Conservation (phyloP, 2,113 vertebrate species). For the Hiodon alosoides region DNA sequence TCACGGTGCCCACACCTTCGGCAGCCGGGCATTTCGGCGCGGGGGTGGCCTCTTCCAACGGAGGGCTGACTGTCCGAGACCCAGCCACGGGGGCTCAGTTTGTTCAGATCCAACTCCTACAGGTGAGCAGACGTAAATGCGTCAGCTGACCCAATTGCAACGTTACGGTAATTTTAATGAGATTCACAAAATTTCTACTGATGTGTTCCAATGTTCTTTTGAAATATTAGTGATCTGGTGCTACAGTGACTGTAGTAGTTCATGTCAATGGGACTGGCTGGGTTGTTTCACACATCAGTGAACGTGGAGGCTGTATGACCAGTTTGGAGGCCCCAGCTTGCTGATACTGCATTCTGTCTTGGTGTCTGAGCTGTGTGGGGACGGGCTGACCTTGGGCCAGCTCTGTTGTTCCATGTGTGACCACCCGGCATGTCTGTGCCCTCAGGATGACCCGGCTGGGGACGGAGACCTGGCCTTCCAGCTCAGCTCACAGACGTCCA, state of each 20-base stretch:
- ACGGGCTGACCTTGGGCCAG: not conserved
- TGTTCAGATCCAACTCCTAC: conserved; percentile 84
- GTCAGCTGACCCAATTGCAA: not conserved
- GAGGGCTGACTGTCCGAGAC: conserved; percentile 70
- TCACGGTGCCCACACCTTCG: conserved; percentile 34
- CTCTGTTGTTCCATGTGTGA: not conserved
- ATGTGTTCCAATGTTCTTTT: too few relatives aligned
- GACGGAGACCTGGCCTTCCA: conserved; percentile 82
- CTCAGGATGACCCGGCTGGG: conserved; percentile 76
- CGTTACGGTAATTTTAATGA: too few relatives aligned
- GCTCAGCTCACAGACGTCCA: conserved; percentile 76
- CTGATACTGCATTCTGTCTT: not conserved
- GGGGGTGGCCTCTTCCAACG: conserved; percentile 58
- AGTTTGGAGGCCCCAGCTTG: not conserved
- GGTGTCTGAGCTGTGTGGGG: not conserved
- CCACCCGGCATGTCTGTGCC: not conserved
- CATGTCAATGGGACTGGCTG: too few relatives aligned
- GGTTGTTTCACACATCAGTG: too few relatives aligned
- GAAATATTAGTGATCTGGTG: too few relatives aligned
- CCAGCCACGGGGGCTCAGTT: conserved; percentile 73
- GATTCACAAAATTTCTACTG: too few relatives aligned
- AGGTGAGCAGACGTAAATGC: conserved; percentile 64
- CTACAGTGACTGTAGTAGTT: too few relatives aligned
- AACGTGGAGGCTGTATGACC: not conserved
- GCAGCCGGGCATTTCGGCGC: conserved; percentile 57